Conservation (phyloP, 2,113 vertebrate genomes). For the Eolophus roseicapilla region DNA sequence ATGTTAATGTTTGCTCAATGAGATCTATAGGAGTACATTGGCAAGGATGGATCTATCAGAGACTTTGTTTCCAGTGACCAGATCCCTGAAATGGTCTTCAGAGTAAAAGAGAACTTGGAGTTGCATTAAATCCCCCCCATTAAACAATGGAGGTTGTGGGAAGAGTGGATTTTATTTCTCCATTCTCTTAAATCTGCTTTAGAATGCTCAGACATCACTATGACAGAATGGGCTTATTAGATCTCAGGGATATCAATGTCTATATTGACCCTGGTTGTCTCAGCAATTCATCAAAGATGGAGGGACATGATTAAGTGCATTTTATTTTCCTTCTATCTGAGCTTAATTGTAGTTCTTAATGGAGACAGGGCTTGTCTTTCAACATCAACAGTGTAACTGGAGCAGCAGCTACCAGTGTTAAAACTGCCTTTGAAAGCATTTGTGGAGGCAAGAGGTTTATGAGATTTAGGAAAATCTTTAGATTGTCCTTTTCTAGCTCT, state of each 20-base stretch:
- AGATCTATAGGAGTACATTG: neutral
- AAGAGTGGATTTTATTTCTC: neutral
- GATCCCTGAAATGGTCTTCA: neutral
- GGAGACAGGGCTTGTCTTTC: neutral
- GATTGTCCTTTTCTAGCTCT: neutral
- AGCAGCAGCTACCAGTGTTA: neutral
- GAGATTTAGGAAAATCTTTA: neutral
- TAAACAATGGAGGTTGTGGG: neutral
- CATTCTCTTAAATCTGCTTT: neutral
- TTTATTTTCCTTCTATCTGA: neutral
- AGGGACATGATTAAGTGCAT: neutral
- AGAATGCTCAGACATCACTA: neutral
- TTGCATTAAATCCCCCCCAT: neutral
- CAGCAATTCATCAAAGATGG: neutral
- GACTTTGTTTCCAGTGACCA: neutral
- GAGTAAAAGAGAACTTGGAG: neutral
- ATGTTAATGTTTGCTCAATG: neutral
- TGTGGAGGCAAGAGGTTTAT: neutral
- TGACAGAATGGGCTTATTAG: neutral
- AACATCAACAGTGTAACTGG: neutral
- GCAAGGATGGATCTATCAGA: neutral
- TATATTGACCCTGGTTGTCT: neutral
- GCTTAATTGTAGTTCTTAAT: neutral
- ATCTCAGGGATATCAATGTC: neutral
- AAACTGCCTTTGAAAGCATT: neutral